Evolutionary conservation across 2,888 invertebrate species (phyloP), one percentile per base, ranked within the genome.

Genomic region (Petrolisthes cinctipes): DNA sequence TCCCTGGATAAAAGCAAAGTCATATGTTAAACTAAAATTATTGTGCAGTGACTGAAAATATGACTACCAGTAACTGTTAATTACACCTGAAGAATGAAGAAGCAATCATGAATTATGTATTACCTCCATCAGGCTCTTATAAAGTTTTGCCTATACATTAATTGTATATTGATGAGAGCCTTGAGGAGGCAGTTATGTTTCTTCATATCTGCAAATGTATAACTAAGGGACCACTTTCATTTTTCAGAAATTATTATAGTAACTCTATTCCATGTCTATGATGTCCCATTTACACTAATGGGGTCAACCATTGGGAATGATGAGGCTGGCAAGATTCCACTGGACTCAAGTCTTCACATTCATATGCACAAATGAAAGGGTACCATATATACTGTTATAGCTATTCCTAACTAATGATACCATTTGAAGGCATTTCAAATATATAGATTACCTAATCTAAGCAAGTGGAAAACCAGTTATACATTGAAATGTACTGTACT

Each of bases 401-500:
- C 73, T 75, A 80, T 73, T 79, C 68, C 86, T 83, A 87, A 83
- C 83, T 86, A 86, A 79, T 23, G 75, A 76, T 76, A 71, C 82
- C 78, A 83, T 83, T 73, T 87, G 83, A 83, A 87, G 83, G 83
- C 86, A 86, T 86, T 86, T 86, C 81, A 86, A 68, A 80, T 83
- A 84, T 81, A 84, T 84, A 87, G 71, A 84, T 84, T 57, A 73
- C 37, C 80, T 87, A 83, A 23, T 87, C 80, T 80, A 83, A 80
- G 83, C 79, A 83, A 83, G 83, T 87, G 87, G 83, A 83, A 83
- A 86, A 86, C 82, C 86, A 86, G 86, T 86, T 86, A 86, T 82
- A 83, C 86, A 86, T 53, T 79, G 79, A 87, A 87, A 80, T 85
- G 82, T 80, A 85, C 71, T 51, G 82, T 80, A 85, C 71, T 51